Conservation (phyloP, 2,113 vertebrate genomes). For the Dicerorhinus sumatrensis region DNA sequence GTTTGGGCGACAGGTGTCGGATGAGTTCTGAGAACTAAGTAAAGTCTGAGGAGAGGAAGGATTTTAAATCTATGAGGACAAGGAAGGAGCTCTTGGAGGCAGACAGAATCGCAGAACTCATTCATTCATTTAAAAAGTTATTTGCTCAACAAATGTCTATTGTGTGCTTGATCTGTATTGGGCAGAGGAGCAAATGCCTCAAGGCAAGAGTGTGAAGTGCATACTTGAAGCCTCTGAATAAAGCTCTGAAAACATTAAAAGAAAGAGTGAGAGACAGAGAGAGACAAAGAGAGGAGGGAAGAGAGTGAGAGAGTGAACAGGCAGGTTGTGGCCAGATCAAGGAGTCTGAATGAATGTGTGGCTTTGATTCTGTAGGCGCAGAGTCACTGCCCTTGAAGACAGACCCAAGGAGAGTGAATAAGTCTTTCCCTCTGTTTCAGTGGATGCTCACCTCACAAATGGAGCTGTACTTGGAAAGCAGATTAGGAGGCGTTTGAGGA, state of each 20-base stretch:
- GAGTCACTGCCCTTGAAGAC: conserved; percentile 23
- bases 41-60: neutral
- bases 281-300: no score
- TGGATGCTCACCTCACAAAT: neutral
- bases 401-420: neutral
- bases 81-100: neutral
- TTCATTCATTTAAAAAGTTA: neutral
- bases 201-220: neutral
- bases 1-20: neutral
- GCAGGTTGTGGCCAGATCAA: neutral
- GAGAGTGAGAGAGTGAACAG: neutral
- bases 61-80: neutral
- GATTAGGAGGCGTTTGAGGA: neutral
- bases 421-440: neutral
- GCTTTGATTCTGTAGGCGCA: neutral
- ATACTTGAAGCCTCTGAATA: neutral
- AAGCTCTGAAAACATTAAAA: neutral
- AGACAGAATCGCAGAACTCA: neutral
- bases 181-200: neutral
- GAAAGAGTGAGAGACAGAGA: neutral
- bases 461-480: neutral
- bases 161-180: neutral
- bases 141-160: neutral
- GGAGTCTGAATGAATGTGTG: neutral
- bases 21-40: neutral